phyloP scores from a whole-genome alignment of 2,888 invertebrate genomes.

The Diarsia brunnea region DNA sequence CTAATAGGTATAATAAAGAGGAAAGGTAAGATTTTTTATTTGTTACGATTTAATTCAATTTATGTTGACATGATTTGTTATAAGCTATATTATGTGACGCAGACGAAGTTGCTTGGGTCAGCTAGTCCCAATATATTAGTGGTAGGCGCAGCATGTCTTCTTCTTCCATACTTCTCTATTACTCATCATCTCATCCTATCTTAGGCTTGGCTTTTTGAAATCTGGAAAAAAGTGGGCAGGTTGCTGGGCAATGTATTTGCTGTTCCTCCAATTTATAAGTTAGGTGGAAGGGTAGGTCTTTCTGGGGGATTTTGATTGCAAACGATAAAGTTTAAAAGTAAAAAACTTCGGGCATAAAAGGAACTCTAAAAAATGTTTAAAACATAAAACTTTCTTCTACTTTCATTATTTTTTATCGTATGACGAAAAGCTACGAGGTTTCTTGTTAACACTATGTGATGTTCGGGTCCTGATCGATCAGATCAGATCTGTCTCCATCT shows the following conservation, averaged over 20 bases:
- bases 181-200: neutral
- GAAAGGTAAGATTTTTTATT: too few species aligned
- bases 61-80: too few species aligned
- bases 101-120: too few species aligned
- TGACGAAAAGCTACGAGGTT: neutral
- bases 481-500: too few species aligned
- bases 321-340: neutral
- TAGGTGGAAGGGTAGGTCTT: neutral
- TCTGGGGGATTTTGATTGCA: neutral
- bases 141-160: too few species aligned
- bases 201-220: neutral
- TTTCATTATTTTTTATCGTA: neutral
- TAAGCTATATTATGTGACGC: too few species aligned
- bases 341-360: slow-evolving; percentile 1
- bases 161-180: slow-evolving; percentile 1
- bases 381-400: too few species aligned
- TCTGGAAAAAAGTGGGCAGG: neutral
- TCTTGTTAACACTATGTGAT: too few species aligned
- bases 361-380: slow-evolving; percentile 24
- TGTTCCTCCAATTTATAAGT: neutral
- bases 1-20: too few species aligned
- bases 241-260: neutral
- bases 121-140: too few species aligned
- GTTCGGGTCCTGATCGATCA: too few species aligned
- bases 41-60: too few species aligned